A percentile compares a stretch with the other conserved stretches of the same genome.
phyloP scores from a whole-genome alignment of 2,888 invertebrate genomes.

The Leptinotarsa peninsularis region DNA sequence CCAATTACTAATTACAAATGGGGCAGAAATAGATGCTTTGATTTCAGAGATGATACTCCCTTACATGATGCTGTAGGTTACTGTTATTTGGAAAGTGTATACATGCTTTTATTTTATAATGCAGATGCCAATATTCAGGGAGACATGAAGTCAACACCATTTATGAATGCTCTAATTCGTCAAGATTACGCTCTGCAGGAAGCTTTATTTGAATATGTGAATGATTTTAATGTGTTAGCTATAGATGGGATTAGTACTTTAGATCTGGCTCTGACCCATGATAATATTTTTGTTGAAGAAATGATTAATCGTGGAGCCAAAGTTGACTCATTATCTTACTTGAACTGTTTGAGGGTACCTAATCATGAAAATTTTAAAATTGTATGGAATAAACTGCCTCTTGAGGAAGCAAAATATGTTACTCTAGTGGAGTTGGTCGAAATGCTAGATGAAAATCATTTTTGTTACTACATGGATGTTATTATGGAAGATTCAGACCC shows the following conservation, averaged over 20 bases:
- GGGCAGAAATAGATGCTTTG: constrained; percentile 52
- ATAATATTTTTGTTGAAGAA: constrained; percentile 47
- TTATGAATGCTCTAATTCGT: constrained; percentile 50
- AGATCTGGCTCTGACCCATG: constrained; percentile 47
- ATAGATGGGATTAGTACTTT: constrained; percentile 48
- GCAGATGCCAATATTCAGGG: constrained; percentile 50
- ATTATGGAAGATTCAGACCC: constrained; percentile 39
- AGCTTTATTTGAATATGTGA: constrained; percentile 51
- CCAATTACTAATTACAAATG: constrained; percentile 50
- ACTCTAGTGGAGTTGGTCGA: constrained; percentile 34
- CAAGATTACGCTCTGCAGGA: constrained; percentile 46
- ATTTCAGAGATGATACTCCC: constrained; percentile 52
- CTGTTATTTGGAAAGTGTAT: constrained; percentile 49
- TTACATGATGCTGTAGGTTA: constrained; percentile 51
- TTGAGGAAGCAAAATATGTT: constrained; percentile 33
- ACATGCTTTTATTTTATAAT: constrained; percentile 55
- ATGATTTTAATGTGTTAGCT: constrained; percentile 48
- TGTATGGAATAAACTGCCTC: constrained; percentile 46
- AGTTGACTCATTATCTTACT: constrained; percentile 39
- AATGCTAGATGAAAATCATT: constrained; percentile 24
- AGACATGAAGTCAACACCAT: constrained; percentile 50
- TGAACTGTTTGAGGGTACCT: constrained; percentile 43
- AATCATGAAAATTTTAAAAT: constrained; percentile 45
- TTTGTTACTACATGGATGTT: background rate
- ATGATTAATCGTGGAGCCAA: constrained; percentile 53